phyloP scores from a whole-genome alignment of 1,140 invertebrate species.

The Cecropterus lyciades region DNA sequence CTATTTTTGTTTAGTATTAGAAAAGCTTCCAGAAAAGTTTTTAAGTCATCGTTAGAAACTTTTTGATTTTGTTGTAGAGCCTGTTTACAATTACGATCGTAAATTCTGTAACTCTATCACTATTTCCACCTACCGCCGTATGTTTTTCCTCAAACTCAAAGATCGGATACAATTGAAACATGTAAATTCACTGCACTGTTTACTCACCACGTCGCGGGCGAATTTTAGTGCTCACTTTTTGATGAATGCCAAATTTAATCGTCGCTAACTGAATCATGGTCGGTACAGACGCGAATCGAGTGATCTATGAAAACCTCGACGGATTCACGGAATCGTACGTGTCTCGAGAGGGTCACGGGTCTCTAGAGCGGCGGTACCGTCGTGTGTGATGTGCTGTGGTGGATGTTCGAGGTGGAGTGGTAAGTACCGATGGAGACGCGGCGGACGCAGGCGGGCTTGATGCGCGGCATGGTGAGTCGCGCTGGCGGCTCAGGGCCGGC shows the following conservation, averaged over 20 bases:
- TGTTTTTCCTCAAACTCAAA: constrained; percentile 36
- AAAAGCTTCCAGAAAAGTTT: background rate
- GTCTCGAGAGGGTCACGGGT: constrained; percentile 36
- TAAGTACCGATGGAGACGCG: constrained; percentile 83
- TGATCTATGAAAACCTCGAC: constrained; percentile 12
- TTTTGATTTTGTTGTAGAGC: background rate
- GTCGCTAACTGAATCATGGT: constrained; percentile 85
- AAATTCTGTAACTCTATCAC: constrained; percentile 32
- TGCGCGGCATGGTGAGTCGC: constrained; percentile 73
- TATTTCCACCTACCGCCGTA: constrained; percentile 41
- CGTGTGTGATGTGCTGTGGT: constrained; percentile 51
- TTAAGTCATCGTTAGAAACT: background rate
- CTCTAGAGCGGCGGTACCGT: constrained; percentile 34
- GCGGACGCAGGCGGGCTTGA: constrained; percentile 81
- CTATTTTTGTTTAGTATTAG: background rate
- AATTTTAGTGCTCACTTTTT: constrained; percentile 80
- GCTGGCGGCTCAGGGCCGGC: constrained; percentile 63
- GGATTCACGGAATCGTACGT: constrained; percentile 9
- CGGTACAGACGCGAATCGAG: constrained; percentile 38
- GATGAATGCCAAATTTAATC: constrained; percentile 85
- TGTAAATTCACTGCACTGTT: constrained; percentile 74
- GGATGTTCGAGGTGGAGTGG: constrained; percentile 45
- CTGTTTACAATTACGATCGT: constrained; percentile 6
- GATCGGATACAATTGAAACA: constrained; percentile 38
- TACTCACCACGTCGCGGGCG: constrained; percentile 82